phyloP scores from a whole-genome alignment of 64 coral and sea anemone species.

The Trachythela sp. region DNA sequence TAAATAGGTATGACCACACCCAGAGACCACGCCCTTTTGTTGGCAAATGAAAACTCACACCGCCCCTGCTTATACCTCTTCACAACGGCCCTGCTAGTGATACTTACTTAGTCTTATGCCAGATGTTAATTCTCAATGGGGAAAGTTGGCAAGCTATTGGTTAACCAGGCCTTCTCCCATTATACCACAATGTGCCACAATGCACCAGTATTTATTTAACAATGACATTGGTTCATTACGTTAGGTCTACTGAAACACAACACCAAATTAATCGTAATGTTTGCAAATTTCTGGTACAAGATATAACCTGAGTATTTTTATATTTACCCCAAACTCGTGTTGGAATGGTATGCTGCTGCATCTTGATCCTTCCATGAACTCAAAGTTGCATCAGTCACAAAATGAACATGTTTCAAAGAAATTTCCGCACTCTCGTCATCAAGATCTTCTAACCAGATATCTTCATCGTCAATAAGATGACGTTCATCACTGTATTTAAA shows the following conservation, averaged over 20 bases:
- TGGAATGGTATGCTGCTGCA: slow-evolving; percentile 6
- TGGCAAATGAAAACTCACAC: too few species aligned
- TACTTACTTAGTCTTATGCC: too few species aligned
- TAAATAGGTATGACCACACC: too few species aligned
- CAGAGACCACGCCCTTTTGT: too few species aligned
- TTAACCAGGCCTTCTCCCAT: too few species aligned
- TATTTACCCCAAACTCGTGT: slow-evolving; percentile 50
- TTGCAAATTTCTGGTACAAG: too few species aligned
- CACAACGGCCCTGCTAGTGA: too few species aligned
- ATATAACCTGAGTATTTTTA: not conserved
- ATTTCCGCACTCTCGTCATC: slow-evolving; percentile 26
- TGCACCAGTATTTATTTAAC: not conserved
- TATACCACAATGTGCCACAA: too few species aligned
- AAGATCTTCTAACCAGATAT: slow-evolving; percentile 24
- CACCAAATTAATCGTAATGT: too few species aligned
- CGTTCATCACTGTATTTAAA: slow-evolving; percentile 14
- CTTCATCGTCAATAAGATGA: slow-evolving; percentile 23
- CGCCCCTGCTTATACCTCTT: too few species aligned
- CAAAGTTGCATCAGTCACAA: slow-evolving; percentile 60
- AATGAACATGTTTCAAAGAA: slow-evolving; percentile 52
- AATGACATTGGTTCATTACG: not conserved
- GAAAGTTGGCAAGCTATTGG: too few species aligned
- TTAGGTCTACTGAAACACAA: not conserved
- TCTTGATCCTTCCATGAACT: slow-evolving; percentile 64
- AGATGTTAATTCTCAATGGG: too few species aligned